phyloP scores from a whole-genome alignment of 2,113 vertebrate species.

The Vanacampus margaritifer region DNA sequence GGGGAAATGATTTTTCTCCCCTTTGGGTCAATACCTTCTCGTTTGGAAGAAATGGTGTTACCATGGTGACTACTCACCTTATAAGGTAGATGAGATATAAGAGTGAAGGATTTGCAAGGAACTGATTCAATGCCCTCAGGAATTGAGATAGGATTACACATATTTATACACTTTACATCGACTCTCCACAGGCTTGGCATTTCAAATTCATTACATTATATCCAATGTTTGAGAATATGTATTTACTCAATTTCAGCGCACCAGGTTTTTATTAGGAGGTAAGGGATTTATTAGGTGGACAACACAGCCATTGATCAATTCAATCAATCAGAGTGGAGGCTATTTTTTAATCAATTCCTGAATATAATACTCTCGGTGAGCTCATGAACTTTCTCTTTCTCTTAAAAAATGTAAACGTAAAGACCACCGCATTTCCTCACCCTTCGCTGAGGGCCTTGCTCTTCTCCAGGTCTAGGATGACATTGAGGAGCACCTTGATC shows the following conservation, averaged over 20 bases:
- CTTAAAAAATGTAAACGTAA: neutral
- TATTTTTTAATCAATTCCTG: neutral
- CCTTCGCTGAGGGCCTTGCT: constrained; percentile 94
- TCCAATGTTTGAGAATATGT: neutral
- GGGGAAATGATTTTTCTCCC: constrained; percentile 5
- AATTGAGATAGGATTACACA: constrained; percentile 9
- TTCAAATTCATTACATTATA: constrained; percentile 41
- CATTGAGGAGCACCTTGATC: constrained; percentile 97
- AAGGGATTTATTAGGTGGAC: neutral
- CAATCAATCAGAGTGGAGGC: neutral
- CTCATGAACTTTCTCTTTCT: neutral
- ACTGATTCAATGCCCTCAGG: neutral
- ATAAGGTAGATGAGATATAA: constrained; percentile 14
- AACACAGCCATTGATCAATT: neutral
- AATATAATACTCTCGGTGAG: neutral
- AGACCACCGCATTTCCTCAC: constrained; percentile 65
- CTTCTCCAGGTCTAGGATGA: constrained; percentile 98
- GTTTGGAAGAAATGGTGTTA: constrained; percentile 12
- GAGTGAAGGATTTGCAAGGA: constrained; percentile 6
- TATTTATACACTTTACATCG: constrained; percentile 9
- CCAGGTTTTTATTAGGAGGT: neutral
- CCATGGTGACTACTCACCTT: constrained; percentile 15
- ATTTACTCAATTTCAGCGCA: neutral
- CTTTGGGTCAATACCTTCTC: neutral
- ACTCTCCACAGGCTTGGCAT: constrained; percentile 36